These are phyloP conservation scores for Ectobius pallidus DNA, from an alignment of 2,888 invertebrate genomes.

Conservation along the genomic window DNA sequence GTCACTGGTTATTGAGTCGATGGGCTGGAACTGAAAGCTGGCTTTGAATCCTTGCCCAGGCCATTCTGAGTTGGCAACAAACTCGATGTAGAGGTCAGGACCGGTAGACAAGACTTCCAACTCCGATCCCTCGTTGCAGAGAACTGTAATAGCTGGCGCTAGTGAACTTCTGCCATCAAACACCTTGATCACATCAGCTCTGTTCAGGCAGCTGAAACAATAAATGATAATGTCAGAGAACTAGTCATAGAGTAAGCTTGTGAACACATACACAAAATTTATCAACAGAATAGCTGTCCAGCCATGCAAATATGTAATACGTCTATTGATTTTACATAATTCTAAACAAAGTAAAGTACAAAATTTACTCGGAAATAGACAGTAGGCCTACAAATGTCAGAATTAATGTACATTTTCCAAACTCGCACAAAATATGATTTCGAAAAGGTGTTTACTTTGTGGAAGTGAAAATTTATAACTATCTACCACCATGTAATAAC, in stretches of 20 bases:
- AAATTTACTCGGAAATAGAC: too few relatives aligned
- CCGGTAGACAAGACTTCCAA: slow-evolving; percentile 85
- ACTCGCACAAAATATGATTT: too few relatives aligned
- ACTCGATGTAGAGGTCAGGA: slow-evolving; percentile 79
- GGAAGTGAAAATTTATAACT: too few relatives aligned
- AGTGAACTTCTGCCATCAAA: slow-evolving; percentile 79
- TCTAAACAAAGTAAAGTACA: too few relatives aligned
- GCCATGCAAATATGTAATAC: too few relatives aligned
- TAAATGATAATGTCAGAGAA: too few relatives aligned
- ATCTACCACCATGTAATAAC: too few relatives aligned
- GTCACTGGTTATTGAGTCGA: slow-evolving; percentile 57
- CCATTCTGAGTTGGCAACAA: slow-evolving; percentile 80
- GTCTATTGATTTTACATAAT: too few relatives aligned
- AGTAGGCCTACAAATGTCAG: too few relatives aligned
- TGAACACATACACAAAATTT: slow-evolving; percentile 41
- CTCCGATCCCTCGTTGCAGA: slow-evolving; percentile 81
- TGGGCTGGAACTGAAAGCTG: slow-evolving; percentile 72
- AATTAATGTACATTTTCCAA: too few relatives aligned
- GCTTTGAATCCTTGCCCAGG: slow-evolving; percentile 82
- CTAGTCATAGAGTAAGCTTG: too few relatives aligned
- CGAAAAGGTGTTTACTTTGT: too few relatives aligned
- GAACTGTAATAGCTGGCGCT: slow-evolving; percentile 77
- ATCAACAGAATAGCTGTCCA: not conserved
- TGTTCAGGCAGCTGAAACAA: slow-evolving; percentile 77
- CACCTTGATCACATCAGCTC: slow-evolving; percentile 83